Evolutionary conservation across 2,797 vertebrate species (phyloP).

Genomic region (Hemitrygon akajei): DNA sequence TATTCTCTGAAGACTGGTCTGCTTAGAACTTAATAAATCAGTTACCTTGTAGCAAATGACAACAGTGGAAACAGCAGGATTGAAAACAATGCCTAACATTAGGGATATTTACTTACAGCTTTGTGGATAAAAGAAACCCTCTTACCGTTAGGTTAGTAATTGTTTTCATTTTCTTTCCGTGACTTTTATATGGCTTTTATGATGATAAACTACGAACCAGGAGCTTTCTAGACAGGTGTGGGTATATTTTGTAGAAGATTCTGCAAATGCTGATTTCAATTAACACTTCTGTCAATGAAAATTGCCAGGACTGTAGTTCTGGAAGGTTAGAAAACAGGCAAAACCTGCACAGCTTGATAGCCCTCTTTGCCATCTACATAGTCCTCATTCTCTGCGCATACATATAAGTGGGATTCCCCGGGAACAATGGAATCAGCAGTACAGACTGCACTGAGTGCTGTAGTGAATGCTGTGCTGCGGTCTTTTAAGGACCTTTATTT

Average conservation of each 20-base stretch:
- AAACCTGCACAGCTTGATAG: background rate
- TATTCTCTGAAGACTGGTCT: too few relatives aligned
- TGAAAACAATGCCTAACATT: background rate
- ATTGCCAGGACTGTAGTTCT: background rate
- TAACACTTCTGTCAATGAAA: background rate
- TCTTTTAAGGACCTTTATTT: background rate
- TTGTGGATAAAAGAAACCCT: background rate
- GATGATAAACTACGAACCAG: background rate
- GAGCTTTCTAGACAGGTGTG: slow-evolving; percentile 1
- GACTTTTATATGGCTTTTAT: background rate
- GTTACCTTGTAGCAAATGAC: background rate
- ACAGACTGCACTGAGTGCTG: background rate
- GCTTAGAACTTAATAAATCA: background rate
- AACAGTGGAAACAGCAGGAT: background rate
- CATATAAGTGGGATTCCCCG: slow-evolving; percentile 21
- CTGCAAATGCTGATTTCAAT: background rate
- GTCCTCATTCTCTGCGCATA: background rate
- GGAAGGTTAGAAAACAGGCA: background rate
- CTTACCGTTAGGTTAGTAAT: background rate
- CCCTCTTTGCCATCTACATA: background rate
- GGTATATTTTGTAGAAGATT: background rate
- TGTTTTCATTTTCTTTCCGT: background rate
- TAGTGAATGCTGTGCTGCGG: background rate
- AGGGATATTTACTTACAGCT: slow-evolving; percentile 17
- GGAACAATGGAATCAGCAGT: slow-evolving; percentile 24